phyloP scores from a whole-genome alignment of 1,140 invertebrate genomes.

The Drosophila ogumai region DNA sequence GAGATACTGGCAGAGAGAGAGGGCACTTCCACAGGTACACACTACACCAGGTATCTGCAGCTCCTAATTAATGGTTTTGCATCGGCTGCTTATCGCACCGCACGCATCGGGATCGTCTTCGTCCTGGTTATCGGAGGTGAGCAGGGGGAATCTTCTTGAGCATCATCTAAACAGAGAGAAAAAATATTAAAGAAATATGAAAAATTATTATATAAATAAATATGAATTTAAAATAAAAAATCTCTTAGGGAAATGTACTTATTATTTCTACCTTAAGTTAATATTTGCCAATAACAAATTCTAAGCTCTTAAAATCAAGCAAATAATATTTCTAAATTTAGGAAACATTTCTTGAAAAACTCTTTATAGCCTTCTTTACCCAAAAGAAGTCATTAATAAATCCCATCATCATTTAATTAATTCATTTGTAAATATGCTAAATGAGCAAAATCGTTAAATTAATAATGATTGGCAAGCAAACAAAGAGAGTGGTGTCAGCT shows the following conservation, averaged over 20 bases:
- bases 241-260: no score
- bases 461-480: conserved; percentile 12
- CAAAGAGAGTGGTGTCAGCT: neutral
- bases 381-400: conserved; percentile 7
- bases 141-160: conserved; percentile 17
- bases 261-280: no score
- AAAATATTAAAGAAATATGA: neutral
- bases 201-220: neutral
- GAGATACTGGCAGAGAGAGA: conserved; percentile 11
- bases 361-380: neutral
- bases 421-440: conserved; percentile 21
- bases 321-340: neutral
- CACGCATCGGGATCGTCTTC: conserved; percentile 73
- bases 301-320: neutral
- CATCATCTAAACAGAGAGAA: conserved; percentile 13
- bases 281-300: neutral
- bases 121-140: conserved; percentile 11
- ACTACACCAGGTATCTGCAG: conserved; percentile 66
- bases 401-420: conserved; percentile 9
- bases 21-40: conserved; percentile 40
- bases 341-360: neutral
- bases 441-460: conserved; percentile 11
- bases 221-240: neutral
- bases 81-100: conserved; percentile 78
- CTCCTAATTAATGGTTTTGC: conserved; percentile 81